Base-by-base conservation (phyloP, 2,113 vertebrate species). In the Spea multiplicata region DNA sequence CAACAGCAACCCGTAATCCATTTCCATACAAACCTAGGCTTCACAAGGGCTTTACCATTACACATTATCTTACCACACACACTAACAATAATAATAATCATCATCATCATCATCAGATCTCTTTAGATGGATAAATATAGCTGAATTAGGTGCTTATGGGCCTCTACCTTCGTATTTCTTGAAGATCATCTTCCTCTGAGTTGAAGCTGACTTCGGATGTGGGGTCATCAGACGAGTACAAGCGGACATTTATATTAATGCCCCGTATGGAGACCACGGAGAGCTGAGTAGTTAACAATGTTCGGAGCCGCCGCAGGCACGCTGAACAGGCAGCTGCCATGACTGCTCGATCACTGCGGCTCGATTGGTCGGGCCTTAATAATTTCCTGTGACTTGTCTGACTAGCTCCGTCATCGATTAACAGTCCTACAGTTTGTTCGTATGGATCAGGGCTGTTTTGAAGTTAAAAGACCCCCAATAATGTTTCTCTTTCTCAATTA, bases 331-430 rank as follows among this genome's bases (percentile, higher is more conserved):
- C 50, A 46, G 65, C 52, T 14, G 62, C 74, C 62, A 76, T 69
- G 6, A 7, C 65, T 16, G 8, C 3, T 13, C 44, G 30, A 1
- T 52, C 9, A 1, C 8, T 12, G 2, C 55, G 2, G 55, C 55
- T 68, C n/a, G 65, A 76, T 48, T 69, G 16, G 5, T 68, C 55
- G 7, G 3, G 74, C 13, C 74, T 76, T 47, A 16, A 7, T 4
- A 3, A 1, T 9, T 30, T 59, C 55, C 55, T 59, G 9, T 53
- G 10, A 13, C 55, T 13, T 4, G 55, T 16, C 55, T 48, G n/a
- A 49, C 30, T 17, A 6, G 4, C 3, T 10, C 65, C 13, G 62
- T 6, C 62, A 52, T 75, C 62, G 3, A 50, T 44, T 74, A 65
- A 10, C 0, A 6, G 5, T 12, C 73, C 73, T 50, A 30, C 17